phyloP scores from a whole-genome alignment of 2,888 invertebrate genomes.

The Pedicia rivosa region DNA sequence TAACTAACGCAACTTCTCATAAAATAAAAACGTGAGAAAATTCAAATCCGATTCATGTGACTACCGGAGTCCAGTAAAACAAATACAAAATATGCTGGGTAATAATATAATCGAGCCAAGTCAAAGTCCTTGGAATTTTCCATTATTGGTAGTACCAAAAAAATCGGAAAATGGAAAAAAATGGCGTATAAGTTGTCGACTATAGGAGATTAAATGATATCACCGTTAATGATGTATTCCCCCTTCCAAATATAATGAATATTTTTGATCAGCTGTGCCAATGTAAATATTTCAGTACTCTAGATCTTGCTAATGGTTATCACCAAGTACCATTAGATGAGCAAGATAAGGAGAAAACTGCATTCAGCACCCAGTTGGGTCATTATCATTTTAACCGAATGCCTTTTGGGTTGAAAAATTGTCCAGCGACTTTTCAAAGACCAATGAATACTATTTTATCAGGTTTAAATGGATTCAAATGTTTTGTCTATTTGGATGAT shows the following conservation, averaged over 20 bases:
- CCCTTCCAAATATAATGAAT: neutral
- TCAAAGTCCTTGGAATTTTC: neutral
- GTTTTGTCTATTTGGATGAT: slow-evolving; percentile 10
- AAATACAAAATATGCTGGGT: neutral
- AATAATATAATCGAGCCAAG: neutral
- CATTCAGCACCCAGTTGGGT: slow-evolving; percentile 8
- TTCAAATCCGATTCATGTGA: slow-evolving; percentile 1
- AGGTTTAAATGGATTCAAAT: slow-evolving; percentile 15
- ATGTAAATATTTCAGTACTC: too few relatives aligned
- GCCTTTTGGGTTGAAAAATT: slow-evolving; percentile 16
- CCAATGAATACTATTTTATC: slow-evolving; percentile 18
- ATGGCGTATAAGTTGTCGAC: neutral
- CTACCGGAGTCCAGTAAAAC: neutral
- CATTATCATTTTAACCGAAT: slow-evolving; percentile 14
- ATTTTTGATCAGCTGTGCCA: neutral
- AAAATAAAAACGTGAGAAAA: neutral
- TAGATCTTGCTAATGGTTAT: slow-evolving; percentile 1
- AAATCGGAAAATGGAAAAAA: neutral
- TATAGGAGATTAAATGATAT: neutral
- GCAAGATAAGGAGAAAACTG: neutral
- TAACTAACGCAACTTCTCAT: slow-evolving; percentile 14
- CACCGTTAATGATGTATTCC: slow-evolving; percentile 5
- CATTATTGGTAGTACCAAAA: neutral
- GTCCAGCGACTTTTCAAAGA: slow-evolving; percentile 18
- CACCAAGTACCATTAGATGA: neutral